Evolutionary conservation across 2,888 invertebrate species (phyloP).

Genomic region (Pherbina coryleti): DNA sequence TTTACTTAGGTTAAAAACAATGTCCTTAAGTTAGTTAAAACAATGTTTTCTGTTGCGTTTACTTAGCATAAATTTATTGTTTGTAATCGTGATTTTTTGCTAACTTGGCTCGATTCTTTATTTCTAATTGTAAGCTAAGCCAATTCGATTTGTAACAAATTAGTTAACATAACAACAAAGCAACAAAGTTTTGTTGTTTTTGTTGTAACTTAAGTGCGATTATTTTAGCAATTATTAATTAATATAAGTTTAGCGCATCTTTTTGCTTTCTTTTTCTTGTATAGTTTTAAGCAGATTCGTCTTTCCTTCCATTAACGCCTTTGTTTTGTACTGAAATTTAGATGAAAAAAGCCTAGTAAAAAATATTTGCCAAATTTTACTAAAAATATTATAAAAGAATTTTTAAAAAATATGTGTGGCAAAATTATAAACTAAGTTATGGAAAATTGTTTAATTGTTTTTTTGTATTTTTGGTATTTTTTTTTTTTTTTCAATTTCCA

Average conservation of each 20-base stretch:
- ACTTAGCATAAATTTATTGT: background rate
- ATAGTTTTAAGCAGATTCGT: background rate
- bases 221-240: constrained; percentile 24
- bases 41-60: constrained; percentile 10
- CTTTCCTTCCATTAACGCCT: background rate
- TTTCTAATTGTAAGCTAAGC: constrained; percentile 9
- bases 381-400: constrained; percentile 3
- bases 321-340: constrained; percentile 24
- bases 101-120: background rate
- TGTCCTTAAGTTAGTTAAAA: background rate
- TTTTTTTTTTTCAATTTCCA: no score
- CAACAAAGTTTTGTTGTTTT: background rate
- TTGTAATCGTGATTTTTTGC: background rate
- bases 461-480: no score
- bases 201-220: constrained; percentile 32
- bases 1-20: background rate
- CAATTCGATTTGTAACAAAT: constrained; percentile 6
- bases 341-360: background rate
- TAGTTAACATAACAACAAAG: constrained; percentile 8
- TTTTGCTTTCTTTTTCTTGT: constrained; percentile 1
- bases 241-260: constrained; percentile 15
- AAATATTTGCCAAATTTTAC: constrained; percentile 34
- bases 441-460: background rate
- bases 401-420: constrained; percentile 19
- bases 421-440: constrained; percentile 4